phyloP scores from a whole-genome alignment of 2,888 invertebrate species.

The Drosophila subsilvestris region DNA sequence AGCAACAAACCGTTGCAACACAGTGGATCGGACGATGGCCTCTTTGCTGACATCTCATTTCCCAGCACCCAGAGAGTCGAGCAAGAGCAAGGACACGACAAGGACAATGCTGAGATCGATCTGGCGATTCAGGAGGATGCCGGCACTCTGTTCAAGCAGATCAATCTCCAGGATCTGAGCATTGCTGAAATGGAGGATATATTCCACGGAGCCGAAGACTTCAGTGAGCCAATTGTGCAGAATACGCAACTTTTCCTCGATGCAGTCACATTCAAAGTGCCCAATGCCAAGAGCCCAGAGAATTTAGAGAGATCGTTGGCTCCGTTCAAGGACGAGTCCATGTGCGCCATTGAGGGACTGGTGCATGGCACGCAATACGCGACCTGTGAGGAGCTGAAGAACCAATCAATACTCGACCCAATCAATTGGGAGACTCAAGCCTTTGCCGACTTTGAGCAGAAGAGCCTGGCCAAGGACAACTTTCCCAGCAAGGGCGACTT shows the following conservation, averaged over 20 bases:
- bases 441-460: constrained; percentile 64
- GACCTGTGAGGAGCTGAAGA: constrained; percentile 71
- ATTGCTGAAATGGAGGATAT: constrained; percentile 60
- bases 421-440: constrained; percentile 81
- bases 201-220: constrained; percentile 54
- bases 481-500: constrained; percentile 86
- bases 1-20: constrained; percentile 28
- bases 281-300: constrained; percentile 62
- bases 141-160: constrained; percentile 67
- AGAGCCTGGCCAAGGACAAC: constrained; percentile 23
- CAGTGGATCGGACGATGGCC: constrained; percentile 60
- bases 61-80: constrained; percentile 14
- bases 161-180: constrained; percentile 61
- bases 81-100: neutral
- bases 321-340: constrained; percentile 43
- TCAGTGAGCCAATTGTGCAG: constrained; percentile 63
- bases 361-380: constrained; percentile 81
- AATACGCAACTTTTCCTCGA: constrained; percentile 82
- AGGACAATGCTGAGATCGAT: constrained; percentile 9
- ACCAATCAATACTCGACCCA: constrained; percentile 64
- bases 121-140: constrained; percentile 34
- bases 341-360: constrained; percentile 48
- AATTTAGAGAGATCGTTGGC: neutral
- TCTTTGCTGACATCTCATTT: constrained; percentile 73
- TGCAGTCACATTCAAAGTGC: constrained; percentile 76